Evolutionary conservation across 2,113 vertebrate species (phyloP), one percentile per base, ranked within the genome.

Genomic region (Ardeotis arabs): DNA sequence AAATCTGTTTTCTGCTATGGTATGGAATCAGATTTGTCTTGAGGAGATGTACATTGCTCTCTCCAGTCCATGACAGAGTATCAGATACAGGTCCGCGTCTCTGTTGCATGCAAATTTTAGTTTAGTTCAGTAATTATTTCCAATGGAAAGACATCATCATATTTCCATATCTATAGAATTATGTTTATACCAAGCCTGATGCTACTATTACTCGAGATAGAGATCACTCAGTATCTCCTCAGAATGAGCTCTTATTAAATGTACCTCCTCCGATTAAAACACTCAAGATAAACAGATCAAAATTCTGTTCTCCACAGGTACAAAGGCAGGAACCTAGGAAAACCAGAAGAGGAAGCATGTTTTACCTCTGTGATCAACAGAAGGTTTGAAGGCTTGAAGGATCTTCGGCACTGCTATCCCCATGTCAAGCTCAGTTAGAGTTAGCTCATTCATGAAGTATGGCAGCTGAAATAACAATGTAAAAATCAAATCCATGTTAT

Each of bases 361-460:
- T 97, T 96, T 98, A 99, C 99, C 99, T 99, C 99, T 98, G 97
- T 99, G 98, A 97, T 99, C 99, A 95, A 99, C 95, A 29, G 98
- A 98, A 79, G 99, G 99, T 96, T 98, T 98, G 97, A 98, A 99
- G 97, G 99, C 99, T 95, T 97, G 98, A 56, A 99, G 98, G 95
- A 99, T 99, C 98, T 99, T 99, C 91, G 99, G 99, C 97, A 99
- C 98, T 90, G 99, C 98, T 87, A 99, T 98, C 73, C 99, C 99
- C 99, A 99, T 99, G 97, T 99, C 99, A 39, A 99, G 98, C 92
- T 99, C 99, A 6, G 99, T 99, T 87, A 99, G 95, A 14, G 99
- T 99, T 94, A 99, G 98, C 92, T 99, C 99, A 84, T 99, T 99
- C 99, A 99, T 99, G 83, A 99, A 99, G 96, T 99, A 99, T 2